Percentiles rank a stretch among this genome's conserved stretches.
Evolutionary conservation across 1,140 invertebrate genomes (phyloP).

Genomic region (Radopholus similis): DNA sequence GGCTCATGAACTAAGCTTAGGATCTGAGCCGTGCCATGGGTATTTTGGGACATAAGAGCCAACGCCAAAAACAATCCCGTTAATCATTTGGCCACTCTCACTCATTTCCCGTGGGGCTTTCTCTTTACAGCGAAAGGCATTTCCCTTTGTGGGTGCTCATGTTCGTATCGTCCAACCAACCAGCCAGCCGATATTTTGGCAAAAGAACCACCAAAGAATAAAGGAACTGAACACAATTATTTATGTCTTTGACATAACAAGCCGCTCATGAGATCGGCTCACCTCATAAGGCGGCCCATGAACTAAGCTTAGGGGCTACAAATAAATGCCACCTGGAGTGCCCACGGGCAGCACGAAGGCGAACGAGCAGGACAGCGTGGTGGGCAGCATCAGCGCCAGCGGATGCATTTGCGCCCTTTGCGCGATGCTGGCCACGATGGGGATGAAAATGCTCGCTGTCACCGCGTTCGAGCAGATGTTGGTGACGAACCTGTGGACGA

Average conservation of each 20-base stretch:
- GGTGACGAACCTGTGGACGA: slow-evolving; percentile 24
- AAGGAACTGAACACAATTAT: slow-evolving; percentile 60
- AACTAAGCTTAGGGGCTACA: not conserved
- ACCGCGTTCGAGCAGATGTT: slow-evolving; percentile 47
- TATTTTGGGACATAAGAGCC: too few relatives aligned
- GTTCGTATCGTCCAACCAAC: too few relatives aligned
- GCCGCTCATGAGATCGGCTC: too few relatives aligned
- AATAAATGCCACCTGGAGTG: slow-evolving; percentile 67
- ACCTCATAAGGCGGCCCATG: too few relatives aligned
- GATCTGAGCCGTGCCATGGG: too few relatives aligned
- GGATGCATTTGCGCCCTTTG: not conserved
- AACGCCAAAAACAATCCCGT: too few relatives aligned
- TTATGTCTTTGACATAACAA: not conserved
- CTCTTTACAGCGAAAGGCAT: too few relatives aligned
- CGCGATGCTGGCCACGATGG: slow-evolving; percentile 41
- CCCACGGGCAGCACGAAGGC: slow-evolving; percentile 81
- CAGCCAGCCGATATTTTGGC: slow-evolving; percentile 78
- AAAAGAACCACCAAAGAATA: slow-evolving; percentile 73
- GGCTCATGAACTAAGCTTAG: too few relatives aligned
- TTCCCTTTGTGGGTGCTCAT: too few relatives aligned
- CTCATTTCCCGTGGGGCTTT: too few relatives aligned
- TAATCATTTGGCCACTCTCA: too few relatives aligned
- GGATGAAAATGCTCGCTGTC: slow-evolving; percentile 52
- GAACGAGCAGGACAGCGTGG: slow-evolving; percentile 70
- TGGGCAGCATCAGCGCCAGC: slow-evolving; percentile 51